Evolutionary conservation across 2,797 vertebrate species (phyloP).

Genomic region (Pipistrellus nathusii): DNA sequence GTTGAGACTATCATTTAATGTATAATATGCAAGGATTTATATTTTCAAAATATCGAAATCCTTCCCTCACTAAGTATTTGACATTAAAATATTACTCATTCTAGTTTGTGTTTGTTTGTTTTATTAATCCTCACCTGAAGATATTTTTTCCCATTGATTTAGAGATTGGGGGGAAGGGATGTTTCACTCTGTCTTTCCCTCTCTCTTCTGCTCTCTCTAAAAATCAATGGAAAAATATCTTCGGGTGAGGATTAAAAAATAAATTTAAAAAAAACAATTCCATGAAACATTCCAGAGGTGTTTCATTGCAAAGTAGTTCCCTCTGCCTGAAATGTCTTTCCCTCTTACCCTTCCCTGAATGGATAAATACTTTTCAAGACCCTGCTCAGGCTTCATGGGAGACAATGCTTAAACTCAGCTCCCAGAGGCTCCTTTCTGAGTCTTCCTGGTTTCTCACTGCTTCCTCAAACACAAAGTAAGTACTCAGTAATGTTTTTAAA

Average conservation of each 20-base stretch:
- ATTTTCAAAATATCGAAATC: constrained; percentile 22
- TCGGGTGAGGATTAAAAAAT: too few species aligned
- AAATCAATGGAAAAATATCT: too few species aligned
- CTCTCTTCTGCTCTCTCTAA: too few species aligned
- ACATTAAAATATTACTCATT: not conserved
- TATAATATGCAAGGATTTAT: not conserved
- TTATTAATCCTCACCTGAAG: too few species aligned
- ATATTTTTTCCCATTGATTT: too few species aligned
- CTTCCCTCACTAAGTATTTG: not conserved
- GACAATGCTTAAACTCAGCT: not conserved
- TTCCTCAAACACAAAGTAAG: not conserved
- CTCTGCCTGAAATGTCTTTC: not conserved
- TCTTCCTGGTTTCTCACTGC: not conserved
- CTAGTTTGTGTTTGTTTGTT: not conserved
- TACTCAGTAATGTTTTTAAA: not conserved
- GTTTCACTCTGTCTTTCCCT: too few species aligned
- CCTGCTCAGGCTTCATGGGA: not conserved
- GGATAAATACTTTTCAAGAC: not conserved
- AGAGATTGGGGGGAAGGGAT: too few species aligned
- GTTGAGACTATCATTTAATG: constrained; percentile 1
- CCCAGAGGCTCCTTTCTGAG: not conserved
- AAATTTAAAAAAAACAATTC: too few species aligned
- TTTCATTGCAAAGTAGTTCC: not conserved
- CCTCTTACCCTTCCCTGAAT: not conserved
- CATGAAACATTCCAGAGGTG: not conserved